Conservation (phyloP, 1,140 invertebrate genomes). For the Trachymyrmex cornetzi region DNA sequence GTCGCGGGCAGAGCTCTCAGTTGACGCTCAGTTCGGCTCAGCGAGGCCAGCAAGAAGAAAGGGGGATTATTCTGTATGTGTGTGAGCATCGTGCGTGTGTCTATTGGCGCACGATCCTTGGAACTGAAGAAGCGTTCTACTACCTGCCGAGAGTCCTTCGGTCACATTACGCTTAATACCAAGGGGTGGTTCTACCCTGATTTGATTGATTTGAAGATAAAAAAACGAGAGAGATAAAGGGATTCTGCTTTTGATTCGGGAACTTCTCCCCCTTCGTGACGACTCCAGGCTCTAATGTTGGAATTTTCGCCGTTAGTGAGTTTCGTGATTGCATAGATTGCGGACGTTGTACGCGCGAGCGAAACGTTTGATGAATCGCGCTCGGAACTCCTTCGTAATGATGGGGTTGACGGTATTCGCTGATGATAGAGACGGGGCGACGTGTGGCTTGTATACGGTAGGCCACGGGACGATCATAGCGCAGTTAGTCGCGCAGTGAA, state of each 20-base stretch:
- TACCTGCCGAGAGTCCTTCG: constrained; percentile 28
- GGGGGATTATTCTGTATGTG: constrained; percentile 81
- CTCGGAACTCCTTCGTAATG: not conserved
- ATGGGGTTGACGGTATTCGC: constrained; percentile 60
- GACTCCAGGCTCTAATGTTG: not conserved
- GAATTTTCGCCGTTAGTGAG: not conserved
- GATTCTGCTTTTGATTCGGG: not conserved
- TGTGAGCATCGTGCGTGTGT: constrained; percentile 76
- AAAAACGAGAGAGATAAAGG: constrained; percentile 1
- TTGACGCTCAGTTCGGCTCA: constrained; percentile 86
- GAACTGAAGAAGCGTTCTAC: constrained; percentile 5
- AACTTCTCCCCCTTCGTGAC: not conserved
- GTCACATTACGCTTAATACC: not conserved
- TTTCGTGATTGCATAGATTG: constrained; percentile 15
- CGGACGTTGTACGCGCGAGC: not conserved
- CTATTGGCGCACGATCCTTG: constrained; percentile 40
- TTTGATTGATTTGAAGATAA: not conserved
- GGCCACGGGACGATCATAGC: constrained; percentile 61
- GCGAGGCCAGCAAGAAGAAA: constrained; percentile 85
- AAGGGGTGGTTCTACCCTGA: constrained; percentile 69
- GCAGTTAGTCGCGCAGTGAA: constrained; percentile 66
- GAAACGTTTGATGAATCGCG: constrained; percentile 14
- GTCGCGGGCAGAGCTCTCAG: constrained; percentile 84
- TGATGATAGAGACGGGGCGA: constrained; percentile 64
- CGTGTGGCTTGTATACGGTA: constrained; percentile 57